Percentiles rank a stretch among this genome's conserved stretches.
Conservation (phyloP, 2,113 vertebrate species). For the Deroptyus accipitrinus region DNA sequence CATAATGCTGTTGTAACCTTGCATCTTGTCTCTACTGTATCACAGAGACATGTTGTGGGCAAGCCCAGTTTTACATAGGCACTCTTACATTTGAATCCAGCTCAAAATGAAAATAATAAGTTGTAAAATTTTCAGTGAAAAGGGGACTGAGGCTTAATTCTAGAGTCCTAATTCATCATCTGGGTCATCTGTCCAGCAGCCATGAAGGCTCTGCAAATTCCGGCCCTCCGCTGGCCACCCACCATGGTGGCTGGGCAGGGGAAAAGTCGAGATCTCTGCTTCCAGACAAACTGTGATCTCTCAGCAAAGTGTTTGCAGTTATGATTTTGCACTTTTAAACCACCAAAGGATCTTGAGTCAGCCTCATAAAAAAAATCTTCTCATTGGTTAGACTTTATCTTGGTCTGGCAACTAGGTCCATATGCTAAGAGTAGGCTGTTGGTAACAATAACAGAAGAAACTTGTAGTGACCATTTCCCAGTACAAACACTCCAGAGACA, state of each 20-base stretch:
- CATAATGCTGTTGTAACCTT: not conserved
- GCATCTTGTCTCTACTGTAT: not conserved
- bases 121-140: not conserved
- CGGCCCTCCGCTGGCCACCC: not conserved
- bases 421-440: not conserved
- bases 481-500: not conserved
- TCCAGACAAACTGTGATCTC: not conserved
- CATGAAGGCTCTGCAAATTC: rapidly evolving
- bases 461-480: not conserved
- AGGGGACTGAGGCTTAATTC: not conserved
- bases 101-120: not conserved
- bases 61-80: not conserved
- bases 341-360: not conserved
- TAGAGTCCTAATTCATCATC: not conserved
- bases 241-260: rapidly evolving
- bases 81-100: not conserved
- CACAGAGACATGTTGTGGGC: not conserved
- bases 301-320: not conserved
- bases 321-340: not conserved
- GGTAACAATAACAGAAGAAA: not conserved
- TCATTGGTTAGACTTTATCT: not conserved
- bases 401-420: not conserved
- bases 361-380: not conserved
- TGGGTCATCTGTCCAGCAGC: not conserved
- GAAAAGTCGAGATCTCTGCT: not conserved